Conservation (phyloP, 2,888 invertebrate genomes). For the Drosophila paramelanica region DNA sequence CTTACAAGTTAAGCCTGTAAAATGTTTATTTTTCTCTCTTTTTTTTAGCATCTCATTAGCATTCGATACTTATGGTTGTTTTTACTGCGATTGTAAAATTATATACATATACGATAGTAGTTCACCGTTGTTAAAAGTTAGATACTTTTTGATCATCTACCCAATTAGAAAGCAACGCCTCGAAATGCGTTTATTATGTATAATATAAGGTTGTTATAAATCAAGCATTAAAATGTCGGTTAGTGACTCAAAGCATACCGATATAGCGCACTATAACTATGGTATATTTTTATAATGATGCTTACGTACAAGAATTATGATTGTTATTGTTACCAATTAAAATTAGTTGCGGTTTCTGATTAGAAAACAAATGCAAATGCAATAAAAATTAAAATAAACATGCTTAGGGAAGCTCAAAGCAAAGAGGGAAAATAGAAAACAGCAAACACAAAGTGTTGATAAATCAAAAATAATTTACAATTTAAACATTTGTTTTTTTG, state of each 20-base stretch:
- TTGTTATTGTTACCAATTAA: constrained; percentile 20
- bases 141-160: constrained; percentile 25
- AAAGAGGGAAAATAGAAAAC: constrained; percentile 11
- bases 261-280: constrained; percentile 6
- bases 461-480: constrained; percentile 24
- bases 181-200: constrained; percentile 17
- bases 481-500: constrained; percentile 7
- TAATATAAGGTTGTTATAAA: constrained; percentile 26
- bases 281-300: constrained; percentile 5
- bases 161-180: constrained; percentile 44
- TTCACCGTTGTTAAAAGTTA: constrained; percentile 41
- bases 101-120: constrained; percentile 43
- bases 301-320: constrained; percentile 18
- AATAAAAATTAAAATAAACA: constrained; percentile 37
- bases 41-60: constrained; percentile 74
- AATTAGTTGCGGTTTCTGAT: constrained; percentile 25
- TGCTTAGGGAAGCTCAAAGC: constrained; percentile 41
- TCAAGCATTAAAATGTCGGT: constrained; percentile 34
- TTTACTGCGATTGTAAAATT: constrained; percentile 39
- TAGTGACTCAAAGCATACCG: constrained; percentile 20
- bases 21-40: constrained; percentile 8
- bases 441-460: constrained; percentile 24
- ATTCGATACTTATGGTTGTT: constrained; percentile 61
- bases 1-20: constrained; percentile 39
- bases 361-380: constrained; percentile 38